These are phyloP conservation scores for Manis javanica DNA, from an alignment of 2,797 vertebrate species.

Conservation along the genomic window DNA sequence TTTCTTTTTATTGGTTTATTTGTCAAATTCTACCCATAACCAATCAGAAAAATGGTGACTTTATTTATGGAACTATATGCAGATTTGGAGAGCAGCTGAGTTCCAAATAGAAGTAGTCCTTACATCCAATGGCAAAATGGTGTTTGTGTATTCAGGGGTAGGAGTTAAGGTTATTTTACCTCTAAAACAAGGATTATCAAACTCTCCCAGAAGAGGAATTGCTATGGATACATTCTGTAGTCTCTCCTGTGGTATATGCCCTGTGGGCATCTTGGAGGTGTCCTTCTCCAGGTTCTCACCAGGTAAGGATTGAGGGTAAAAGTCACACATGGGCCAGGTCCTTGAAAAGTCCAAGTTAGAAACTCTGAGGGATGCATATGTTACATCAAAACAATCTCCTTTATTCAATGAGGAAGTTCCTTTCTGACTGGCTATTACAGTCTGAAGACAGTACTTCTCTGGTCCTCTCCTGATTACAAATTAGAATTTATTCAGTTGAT, in stretches of 20 bases:
- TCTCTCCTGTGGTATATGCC: background rate
- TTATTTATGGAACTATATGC: background rate
- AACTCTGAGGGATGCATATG: background rate
- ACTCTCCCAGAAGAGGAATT: background rate
- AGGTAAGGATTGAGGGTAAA: slow-evolving; percentile 27
- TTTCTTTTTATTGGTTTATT: slow-evolving; percentile 50
- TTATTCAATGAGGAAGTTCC: slow-evolving; percentile 6
- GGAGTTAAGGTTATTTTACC: slow-evolving; percentile 43
- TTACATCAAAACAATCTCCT: background rate
- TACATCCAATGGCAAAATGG: slow-evolving; percentile 46
- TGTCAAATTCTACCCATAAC: slow-evolving; percentile 22
- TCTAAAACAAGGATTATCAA: slow-evolving; percentile 24
- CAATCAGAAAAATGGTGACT: slow-evolving; percentile 45
- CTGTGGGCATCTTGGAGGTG: background rate
- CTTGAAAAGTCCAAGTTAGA: background rate
- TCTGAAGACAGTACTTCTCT: slow-evolving; percentile 17
- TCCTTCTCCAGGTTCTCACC: background rate
- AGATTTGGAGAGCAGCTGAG: slow-evolving; percentile 48
- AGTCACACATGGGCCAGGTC: background rate
- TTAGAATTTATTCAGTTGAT: background rate
- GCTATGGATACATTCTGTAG: background rate
- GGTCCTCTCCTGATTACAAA: background rate
- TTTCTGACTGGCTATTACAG: slow-evolving; percentile 4
- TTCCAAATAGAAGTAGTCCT: slow-evolving; percentile 51
- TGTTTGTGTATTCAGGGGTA: slow-evolving; percentile 53